Evolutionary conservation across 2,888 invertebrate genomes (phyloP).

Genomic region (Ecliptopera silaceata): DNA sequence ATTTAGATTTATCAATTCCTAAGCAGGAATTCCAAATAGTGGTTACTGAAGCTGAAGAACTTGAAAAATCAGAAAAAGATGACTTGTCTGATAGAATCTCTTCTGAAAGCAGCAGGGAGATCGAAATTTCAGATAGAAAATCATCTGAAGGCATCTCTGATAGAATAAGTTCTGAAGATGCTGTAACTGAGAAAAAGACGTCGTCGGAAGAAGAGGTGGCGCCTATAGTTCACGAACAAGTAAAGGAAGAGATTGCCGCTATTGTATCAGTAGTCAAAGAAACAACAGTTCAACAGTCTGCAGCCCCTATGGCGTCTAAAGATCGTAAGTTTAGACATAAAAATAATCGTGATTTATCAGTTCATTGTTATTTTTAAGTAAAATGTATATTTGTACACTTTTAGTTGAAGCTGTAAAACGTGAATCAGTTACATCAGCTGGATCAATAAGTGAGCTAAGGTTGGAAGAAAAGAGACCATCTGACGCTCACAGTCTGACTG

Average conservation of each 20-base stretch:
- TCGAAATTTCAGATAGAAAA: constrained; percentile 78
- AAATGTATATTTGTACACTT: constrained; percentile 24
- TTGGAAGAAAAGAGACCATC: constrained; percentile 76
- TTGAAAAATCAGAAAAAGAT: constrained; percentile 73
- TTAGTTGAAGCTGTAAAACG: constrained; percentile 63
- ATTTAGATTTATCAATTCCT: constrained; percentile 53
- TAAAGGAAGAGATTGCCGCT: constrained; percentile 43
- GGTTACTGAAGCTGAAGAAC: constrained; percentile 78
- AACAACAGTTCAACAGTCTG: neutral
- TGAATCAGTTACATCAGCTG: constrained; percentile 75
- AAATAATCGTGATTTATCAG: neutral
- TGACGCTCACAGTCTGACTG: constrained; percentile 77
- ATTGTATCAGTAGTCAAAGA: constrained; percentile 24
- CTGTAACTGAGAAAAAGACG: constrained; percentile 78
- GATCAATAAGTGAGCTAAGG: constrained; percentile 70
- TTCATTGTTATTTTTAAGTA: neutral
- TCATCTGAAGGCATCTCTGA: constrained; percentile 80
- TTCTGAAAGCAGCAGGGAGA: constrained; percentile 77
- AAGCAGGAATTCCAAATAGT: constrained; percentile 76
- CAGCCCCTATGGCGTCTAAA: neutral
- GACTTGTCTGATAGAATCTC: constrained; percentile 79
- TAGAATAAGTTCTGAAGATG: constrained; percentile 78
- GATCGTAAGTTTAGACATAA: constrained; percentile 11
- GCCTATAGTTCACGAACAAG: constrained; percentile 50
- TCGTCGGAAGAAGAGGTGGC: constrained; percentile 72